Percentiles rank a stretch among this genome's conserved stretches.
These are phyloP conservation scores for Acronicta aceris DNA, from an alignment of 2,888 invertebrate species.

Conservation along the genomic window DNA sequence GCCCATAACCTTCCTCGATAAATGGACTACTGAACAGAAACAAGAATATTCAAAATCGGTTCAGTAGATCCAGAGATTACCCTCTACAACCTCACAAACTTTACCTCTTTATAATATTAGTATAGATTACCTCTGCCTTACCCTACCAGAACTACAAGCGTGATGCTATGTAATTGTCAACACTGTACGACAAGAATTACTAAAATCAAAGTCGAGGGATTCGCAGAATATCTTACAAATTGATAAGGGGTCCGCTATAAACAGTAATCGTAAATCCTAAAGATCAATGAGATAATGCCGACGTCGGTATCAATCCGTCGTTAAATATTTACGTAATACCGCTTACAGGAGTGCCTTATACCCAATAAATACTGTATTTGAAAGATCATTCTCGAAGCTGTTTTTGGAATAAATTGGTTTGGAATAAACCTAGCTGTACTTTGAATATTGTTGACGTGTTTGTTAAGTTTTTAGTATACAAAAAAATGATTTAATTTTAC, in stretches of 20 bases:
- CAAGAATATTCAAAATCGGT: too few species aligned
- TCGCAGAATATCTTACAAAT: conserved; percentile 10
- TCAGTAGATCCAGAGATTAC: too few species aligned
- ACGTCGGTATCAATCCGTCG: conserved; percentile 42
- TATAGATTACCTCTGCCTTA: too few species aligned
- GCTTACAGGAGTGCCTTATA: conserved; percentile 19
- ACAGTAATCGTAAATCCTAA: conserved; percentile 41
- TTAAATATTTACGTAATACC: conserved; percentile 48
- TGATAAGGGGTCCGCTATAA: conserved; percentile 18
- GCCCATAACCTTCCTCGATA: too few species aligned
- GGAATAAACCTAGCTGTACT: not conserved
- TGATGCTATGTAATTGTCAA: too few species aligned
- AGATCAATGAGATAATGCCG: conserved; percentile 46
- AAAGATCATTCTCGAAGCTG: conserved; percentile 15
- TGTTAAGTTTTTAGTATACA: too few species aligned
- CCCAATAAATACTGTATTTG: conserved; percentile 39
- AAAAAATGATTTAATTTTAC: too few species aligned
- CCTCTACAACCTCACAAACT: too few species aligned
- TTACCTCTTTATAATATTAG: too few species aligned
- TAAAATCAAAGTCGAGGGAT: conserved; percentile 12
- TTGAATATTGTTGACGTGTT: not conserved
- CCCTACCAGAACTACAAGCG: too few species aligned
- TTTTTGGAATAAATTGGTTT: conserved; percentile 5
- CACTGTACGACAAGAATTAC: too few species aligned
- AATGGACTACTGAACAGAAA: too few species aligned